These are phyloP conservation scores for Deroplatys truncata DNA, from an alignment of 2,888 invertebrate species.

Conservation along the genomic window DNA sequence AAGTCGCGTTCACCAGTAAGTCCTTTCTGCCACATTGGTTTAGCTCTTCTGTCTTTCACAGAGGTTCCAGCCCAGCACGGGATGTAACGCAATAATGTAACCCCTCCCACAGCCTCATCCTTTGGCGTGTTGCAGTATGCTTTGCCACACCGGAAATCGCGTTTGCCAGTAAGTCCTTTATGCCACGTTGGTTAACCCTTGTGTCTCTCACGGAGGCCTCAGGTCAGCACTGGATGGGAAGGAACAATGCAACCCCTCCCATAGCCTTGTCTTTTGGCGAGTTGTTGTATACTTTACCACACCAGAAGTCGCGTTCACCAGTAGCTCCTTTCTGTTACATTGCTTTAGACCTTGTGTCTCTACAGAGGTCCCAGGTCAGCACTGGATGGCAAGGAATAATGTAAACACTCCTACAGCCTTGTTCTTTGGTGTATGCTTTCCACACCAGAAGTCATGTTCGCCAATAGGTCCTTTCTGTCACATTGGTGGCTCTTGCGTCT, in stretches of 20 bases:
- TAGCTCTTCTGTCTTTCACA: background rate
- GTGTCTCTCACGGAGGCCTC: background rate
- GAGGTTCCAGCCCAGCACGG: background rate
- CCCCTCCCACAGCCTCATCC: no score
- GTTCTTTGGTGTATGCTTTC: no score
- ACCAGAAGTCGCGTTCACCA: background rate
- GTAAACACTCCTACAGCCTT: no score
- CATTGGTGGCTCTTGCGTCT: slow-evolving; percentile 5
- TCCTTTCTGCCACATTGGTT: slow-evolving; percentile 20
- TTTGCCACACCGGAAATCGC: no score
- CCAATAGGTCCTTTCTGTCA: slow-evolving; percentile 16
- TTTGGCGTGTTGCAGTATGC: no score
- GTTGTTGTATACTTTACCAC: background rate
- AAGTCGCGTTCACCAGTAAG: background rate
- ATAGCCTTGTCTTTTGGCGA: background rate
- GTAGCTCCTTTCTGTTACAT: no score
- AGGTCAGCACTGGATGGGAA: background rate
- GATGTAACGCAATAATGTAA: background rate
- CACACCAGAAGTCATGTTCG: no score
- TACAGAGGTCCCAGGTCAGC: background rate
- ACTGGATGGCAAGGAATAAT: background rate
- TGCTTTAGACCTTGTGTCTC: background rate
- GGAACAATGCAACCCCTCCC: background rate
- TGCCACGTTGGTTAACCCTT: slow-evolving; percentile 9
- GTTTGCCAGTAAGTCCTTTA: slow-evolving; percentile 22